Evolutionary conservation across 2,797 vertebrate species (phyloP).

Genomic region (Crypturellus tataupa): DNA sequence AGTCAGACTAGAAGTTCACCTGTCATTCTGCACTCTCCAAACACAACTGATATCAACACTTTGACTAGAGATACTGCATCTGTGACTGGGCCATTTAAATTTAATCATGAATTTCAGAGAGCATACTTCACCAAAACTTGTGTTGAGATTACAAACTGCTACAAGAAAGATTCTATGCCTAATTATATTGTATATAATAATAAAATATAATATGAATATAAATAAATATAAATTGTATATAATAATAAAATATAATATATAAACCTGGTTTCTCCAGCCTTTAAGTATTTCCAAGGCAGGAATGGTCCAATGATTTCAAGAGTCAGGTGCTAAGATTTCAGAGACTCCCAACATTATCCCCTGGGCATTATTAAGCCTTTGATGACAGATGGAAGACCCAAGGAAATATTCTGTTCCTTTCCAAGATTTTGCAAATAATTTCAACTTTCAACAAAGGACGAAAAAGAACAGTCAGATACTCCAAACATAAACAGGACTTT

Average conservation of each 20-base stretch:
- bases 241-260: too few relatives aligned
- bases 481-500: background rate
- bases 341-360: background rate
- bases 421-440: background rate
- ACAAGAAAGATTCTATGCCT: background rate
- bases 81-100: background rate
- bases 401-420: background rate
- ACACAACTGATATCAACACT: background rate
- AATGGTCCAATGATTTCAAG: background rate
- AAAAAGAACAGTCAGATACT: background rate
- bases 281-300: background rate
- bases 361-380: background rate
- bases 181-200: too few relatives aligned
- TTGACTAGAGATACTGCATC: background rate
- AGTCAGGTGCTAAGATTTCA: background rate
- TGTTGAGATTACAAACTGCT: background rate
- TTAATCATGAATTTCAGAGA: background rate
- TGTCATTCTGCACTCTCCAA: background rate
- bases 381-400: background rate
- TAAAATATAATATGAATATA: too few relatives aligned
- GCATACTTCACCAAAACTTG: fast-evolving
- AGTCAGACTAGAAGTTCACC: background rate
- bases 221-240: too few relatives aligned
- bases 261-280: background rate
- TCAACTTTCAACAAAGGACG: background rate